phyloP scores from a whole-genome alignment of 2,797 vertebrate genomes.

The Poecilia gillii region DNA sequence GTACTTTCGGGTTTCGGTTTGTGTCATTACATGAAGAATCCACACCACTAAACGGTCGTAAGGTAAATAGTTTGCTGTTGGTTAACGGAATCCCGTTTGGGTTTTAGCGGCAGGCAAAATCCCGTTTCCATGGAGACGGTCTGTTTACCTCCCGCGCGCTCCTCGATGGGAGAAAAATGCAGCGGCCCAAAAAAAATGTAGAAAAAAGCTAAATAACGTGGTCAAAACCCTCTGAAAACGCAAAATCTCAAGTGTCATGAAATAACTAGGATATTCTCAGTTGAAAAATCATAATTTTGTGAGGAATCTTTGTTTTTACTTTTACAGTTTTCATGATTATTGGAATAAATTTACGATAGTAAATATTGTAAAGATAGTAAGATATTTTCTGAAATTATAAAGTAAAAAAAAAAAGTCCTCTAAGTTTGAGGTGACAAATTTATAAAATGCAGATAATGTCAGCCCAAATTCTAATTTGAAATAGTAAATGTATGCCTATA shows the following conservation, averaged over 20 bases:
- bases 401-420: not conserved
- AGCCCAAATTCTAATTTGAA: too few relatives aligned
- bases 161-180: not conserved
- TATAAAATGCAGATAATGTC: too few relatives aligned
- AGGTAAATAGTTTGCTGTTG: not conserved
- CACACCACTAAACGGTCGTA: not conserved
- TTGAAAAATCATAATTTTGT: not conserved
- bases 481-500: too few relatives aligned
- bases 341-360: not conserved
- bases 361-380: not conserved
- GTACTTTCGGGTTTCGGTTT: not conserved
- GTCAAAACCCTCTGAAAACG: too few relatives aligned
- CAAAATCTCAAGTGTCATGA: not conserved
- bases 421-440: not conserved
- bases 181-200: not conserved
- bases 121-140: slow-evolving; percentile 1
- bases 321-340: not conserved
- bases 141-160: not conserved
- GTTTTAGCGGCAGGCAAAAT: not conserved
- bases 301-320: too few relatives aligned
- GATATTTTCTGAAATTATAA: not conserved
- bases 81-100: not conserved
- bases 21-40: not conserved
- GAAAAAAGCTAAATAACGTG: too few relatives aligned
- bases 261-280: not conserved